phyloP scores from a whole-genome alignment of 2,113 vertebrate species.

The Fukomys damarensis region DNA sequence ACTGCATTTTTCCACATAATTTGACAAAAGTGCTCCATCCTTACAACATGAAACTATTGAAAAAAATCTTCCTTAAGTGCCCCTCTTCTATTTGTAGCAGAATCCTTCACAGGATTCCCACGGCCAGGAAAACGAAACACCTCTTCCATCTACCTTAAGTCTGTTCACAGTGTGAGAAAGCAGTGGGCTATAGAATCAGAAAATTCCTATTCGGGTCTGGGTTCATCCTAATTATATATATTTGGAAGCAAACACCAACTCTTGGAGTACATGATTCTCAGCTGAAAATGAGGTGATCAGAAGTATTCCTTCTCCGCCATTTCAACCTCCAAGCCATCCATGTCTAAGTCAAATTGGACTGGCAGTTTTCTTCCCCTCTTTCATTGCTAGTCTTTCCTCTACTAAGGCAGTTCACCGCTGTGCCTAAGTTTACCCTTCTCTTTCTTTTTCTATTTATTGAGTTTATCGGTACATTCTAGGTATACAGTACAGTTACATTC shows the following conservation, averaged over 20 bases:
- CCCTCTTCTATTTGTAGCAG: background rate
- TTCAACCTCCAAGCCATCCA: background rate
- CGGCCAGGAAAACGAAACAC: background rate
- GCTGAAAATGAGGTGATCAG: background rate
- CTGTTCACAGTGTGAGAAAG: background rate
- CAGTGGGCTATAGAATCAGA: background rate
- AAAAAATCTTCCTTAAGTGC: background rate
- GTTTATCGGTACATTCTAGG: no score
- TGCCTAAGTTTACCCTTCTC: background rate
- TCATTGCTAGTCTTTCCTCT: background rate
- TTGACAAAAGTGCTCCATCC: background rate
- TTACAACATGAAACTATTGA: background rate
- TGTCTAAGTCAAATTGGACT: background rate
- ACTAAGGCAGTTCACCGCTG: background rate
- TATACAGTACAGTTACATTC: no score
- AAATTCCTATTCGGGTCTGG: background rate
- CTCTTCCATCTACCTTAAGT: background rate
- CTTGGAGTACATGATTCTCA: background rate
- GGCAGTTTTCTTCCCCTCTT: accelerated
- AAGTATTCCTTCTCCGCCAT: background rate
- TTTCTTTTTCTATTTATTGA: no score
- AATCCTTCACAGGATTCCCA: background rate
- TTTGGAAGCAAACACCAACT: background rate
- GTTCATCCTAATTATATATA: background rate
- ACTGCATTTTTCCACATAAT: background rate